Base-by-base conservation (phyloP, 2,888 invertebrate species). In the Teleogryllus oceanicus region DNA sequence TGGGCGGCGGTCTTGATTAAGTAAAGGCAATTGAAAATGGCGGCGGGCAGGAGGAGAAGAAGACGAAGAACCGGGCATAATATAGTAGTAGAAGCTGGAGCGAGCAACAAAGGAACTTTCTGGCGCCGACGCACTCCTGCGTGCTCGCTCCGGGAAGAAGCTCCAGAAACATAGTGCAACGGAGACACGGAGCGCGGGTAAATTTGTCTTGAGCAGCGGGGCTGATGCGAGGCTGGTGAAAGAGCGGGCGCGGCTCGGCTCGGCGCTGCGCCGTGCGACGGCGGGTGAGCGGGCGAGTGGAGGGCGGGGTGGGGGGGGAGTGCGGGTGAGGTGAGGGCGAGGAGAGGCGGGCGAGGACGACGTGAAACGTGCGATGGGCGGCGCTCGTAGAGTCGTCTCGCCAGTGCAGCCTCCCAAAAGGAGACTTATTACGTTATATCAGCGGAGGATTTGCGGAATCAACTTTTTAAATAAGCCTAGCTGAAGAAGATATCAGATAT, bases 11-110 rank as follows among this genome's bases (percentile, higher is more conserved):
- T 50, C 80, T 80, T 80, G 77, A 80, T 80, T 80, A 78, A 80
- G 75, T 78, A 62, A 78, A 79, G 79, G 77, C 79, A 79, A 79
- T 79, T 77, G 76, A 79, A 79, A 79, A 79, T 79, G 79, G 79
- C 75, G 79, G 79, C 49, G 76, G 62, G 74, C 76, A 79, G 76
- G 76, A 76, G 79, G 76, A 76, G 79, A 76, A 79, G 62, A 62
- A 62, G 62, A 62, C 62, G 62, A 62, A 62, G 62, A 62, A 62
- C 62, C 62, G n/a, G 62, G 16, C 62, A 62, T 62, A 62, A 62
- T 62, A 62, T 62, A 62, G 62, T 62, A 62, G 62, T 62, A 62
- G 62, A 62, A 62, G 62, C 62, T 62, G 62, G n/a, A 62, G 62
- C 62, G n/a, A 62, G 62, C 62, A 62, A 62, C 62, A 62, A 62